Conservation (phyloP, 2,797 vertebrate genomes). For the Paramormyrops hopkinsi region DNA sequence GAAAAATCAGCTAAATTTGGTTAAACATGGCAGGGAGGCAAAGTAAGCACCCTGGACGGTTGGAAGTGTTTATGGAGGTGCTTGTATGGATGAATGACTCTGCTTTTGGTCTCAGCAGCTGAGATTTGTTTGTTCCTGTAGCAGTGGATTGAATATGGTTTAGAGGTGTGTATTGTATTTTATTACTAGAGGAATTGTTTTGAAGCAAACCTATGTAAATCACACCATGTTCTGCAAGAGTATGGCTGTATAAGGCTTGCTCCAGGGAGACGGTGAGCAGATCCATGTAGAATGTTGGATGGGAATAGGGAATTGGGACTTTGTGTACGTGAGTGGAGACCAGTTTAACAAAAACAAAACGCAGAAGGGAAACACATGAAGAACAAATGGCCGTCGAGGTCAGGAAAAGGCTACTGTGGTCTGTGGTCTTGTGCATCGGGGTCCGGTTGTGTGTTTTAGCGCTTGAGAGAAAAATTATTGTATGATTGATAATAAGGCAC, state of each 20-base stretch:
- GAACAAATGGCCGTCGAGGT: neutral
- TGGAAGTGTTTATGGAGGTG: slow-evolving; percentile 22
- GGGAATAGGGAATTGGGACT: neutral
- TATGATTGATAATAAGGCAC: neutral
- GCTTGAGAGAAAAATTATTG: neutral
- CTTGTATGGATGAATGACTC: slow-evolving; percentile 13
- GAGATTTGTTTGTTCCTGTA: neutral
- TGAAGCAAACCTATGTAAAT: neutral
- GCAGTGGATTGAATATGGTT: neutral
- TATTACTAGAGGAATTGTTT: neutral
- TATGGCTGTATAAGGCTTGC: neutral
- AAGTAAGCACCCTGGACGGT: neutral
- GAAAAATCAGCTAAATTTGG: neutral
- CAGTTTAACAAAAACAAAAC: neutral
- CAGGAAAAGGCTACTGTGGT: neutral
- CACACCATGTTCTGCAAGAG: neutral
- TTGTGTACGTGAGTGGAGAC: neutral
- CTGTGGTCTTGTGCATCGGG: neutral
- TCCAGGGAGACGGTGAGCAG: neutral
- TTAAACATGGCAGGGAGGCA: neutral
- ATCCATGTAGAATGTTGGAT: neutral
- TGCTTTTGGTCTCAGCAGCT: neutral
- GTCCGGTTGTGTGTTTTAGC: neutral
- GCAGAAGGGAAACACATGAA: neutral
- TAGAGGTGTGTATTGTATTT: slow-evolving; percentile 11